Conservation (phyloP, 1,140 invertebrate genomes). For the Sesamia nonagrioides region DNA sequence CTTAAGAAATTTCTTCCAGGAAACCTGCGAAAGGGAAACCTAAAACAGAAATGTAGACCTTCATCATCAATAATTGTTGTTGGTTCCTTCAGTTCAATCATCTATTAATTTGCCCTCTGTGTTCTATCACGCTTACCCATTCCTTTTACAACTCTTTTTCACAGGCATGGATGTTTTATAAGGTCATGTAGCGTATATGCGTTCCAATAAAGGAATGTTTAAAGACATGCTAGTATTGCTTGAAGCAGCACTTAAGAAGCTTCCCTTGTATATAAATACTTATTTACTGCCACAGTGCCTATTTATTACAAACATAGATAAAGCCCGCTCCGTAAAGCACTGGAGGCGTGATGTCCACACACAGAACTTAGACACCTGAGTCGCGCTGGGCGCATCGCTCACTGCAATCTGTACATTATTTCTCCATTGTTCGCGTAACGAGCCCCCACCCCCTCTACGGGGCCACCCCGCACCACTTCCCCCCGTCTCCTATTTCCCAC, state of each 20-base stretch:
- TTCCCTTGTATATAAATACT: background rate
- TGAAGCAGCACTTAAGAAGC: background rate
- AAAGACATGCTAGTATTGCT: slow-evolving; percentile 11
- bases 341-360: slow-evolving; percentile 76
- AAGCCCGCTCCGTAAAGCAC: slow-evolving; percentile 52
- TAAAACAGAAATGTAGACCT: too few species aligned
- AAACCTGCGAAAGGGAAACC: too few species aligned
- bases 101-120: background rate
- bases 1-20: too few species aligned
- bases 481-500: slow-evolving; percentile 65
- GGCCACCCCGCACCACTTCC: slow-evolving; percentile 60
- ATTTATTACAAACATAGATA: slow-evolving; percentile 41
- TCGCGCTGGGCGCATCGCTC: slow-evolving; percentile 85
- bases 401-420: slow-evolving; percentile 88
- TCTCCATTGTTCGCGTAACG: slow-evolving; percentile 87
- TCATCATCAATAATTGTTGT: too few species aligned
- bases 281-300: slow-evolving; percentile 30
- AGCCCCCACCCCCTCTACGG: slow-evolving; percentile 71
- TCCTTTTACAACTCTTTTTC: background rate
- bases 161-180: too few species aligned
- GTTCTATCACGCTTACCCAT: background rate
- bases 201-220: background rate
- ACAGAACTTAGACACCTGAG: slow-evolving; percentile 81
- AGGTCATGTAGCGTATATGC: background rate
- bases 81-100: too few species aligned